Percentiles rank a stretch among this genome's conserved stretches.
These are phyloP conservation scores for Camponotus vicinus DNA, from an alignment of 1,140 invertebrate species.

Conservation along the genomic window DNA sequence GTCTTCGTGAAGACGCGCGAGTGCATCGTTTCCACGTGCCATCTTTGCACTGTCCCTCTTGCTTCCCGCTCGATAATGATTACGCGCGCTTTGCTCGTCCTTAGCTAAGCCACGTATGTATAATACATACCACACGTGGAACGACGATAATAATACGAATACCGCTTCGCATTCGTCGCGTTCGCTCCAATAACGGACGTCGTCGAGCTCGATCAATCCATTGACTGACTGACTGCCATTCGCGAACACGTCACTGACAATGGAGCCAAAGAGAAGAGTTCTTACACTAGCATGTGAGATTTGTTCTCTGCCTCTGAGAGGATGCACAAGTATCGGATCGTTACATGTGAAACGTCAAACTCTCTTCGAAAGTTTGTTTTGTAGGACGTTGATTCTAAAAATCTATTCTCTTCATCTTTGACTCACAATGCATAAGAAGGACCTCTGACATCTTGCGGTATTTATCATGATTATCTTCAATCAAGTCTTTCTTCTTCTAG, in stretches of 20 bases:
- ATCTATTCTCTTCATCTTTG: neutral
- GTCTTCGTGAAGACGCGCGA: conserved; percentile 15
- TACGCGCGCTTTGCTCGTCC: conserved; percentile 17
- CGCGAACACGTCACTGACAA: neutral
- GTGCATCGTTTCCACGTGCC: conserved; percentile 39
- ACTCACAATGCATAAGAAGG: neutral
- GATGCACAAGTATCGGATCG: neutral
- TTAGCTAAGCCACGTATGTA: neutral
- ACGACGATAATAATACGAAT: conserved; percentile 36
- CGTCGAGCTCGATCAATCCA: conserved; percentile 5
- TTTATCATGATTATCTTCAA: neutral
- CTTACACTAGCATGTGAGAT: neutral
- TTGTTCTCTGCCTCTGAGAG: neutral
- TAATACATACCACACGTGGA: neutral
- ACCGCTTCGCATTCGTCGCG: conserved; percentile 26
- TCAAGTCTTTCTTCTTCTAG: neutral
- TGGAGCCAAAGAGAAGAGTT: neutral
- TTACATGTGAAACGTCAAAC: neutral
- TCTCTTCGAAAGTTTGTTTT: neutral
- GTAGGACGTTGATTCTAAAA: neutral
- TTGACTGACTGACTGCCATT: conserved; percentile 39
- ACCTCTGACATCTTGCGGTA: neutral
- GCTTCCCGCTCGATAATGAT: conserved; percentile 27
- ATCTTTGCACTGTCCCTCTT: conserved; percentile 29
- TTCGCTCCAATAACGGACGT: conserved; percentile 34